Evolutionary conservation across 30 jellyfish, hydroid and myxozoan genomes (phyloP).

Genomic region (Aurelia aurita complex sp. Pacific): DNA sequence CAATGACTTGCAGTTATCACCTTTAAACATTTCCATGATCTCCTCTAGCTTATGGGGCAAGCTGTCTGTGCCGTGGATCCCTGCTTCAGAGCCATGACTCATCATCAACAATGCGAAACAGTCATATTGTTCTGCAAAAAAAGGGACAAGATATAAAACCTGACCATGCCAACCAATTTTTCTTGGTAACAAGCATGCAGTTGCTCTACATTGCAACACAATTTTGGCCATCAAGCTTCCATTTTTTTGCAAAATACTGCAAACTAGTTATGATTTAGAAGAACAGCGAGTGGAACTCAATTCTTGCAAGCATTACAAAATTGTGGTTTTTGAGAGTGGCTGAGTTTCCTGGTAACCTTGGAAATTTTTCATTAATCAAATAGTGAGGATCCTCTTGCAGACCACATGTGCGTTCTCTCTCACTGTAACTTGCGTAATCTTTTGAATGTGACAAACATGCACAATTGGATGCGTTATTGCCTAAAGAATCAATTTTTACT

Average conservation of each 20-base stretch:
- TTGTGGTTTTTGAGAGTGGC: too few species aligned
- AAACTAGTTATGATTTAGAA: neutral
- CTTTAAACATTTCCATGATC: conserved; percentile 31
- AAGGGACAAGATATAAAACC: neutral
- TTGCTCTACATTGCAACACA: neutral
- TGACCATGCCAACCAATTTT: neutral
- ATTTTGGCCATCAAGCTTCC: neutral
- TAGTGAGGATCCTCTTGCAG: too few species aligned
- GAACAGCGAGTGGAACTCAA: too few species aligned
- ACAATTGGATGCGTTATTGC: too few species aligned
- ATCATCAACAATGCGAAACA: conserved; percentile 49
- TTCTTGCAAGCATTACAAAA: too few species aligned
- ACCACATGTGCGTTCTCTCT: too few species aligned
- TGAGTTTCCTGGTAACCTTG: too few species aligned
- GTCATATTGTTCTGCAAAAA: conserved; percentile 45
- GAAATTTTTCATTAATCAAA: too few species aligned
- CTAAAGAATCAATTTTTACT: too few species aligned
- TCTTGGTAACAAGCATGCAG: neutral
- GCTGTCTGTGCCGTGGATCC: conserved; percentile 58
- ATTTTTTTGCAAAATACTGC: neutral
- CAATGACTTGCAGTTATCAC: conserved; percentile 43
- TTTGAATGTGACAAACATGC: too few species aligned
- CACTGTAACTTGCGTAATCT: too few species aligned
- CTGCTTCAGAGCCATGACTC: conserved; percentile 71
- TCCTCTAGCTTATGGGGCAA: conserved; percentile 14